Evolutionary conservation across 2,113 vertebrate species (phyloP), one percentile per base, ranked within the genome.

Genomic region (Percopsis transmontana): DNA sequence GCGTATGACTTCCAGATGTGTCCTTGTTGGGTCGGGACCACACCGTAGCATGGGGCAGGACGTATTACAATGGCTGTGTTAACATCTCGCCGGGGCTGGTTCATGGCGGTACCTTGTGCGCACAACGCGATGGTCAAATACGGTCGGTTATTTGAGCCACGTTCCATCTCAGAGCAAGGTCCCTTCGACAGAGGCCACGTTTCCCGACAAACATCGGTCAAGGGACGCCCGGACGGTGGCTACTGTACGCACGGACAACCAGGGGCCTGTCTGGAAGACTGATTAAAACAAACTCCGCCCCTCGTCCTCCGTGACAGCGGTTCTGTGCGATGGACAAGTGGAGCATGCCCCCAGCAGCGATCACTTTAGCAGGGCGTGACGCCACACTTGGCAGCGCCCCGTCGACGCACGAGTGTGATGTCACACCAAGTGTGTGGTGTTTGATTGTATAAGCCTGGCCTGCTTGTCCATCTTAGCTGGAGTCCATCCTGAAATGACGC

Each of bases 261-360:
- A 65, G 60, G 70, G 71, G 76, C 70, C 71, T 75, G 70, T 64
- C 60, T 61, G 52, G 64, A 50, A 6, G n/a, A 40, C 42, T 58
- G 45, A 23, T 3, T 18, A 41, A 20, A 19, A 2, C 24, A 44
- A 44, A n/a, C 27, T 33, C 5, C 27, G 8, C 8, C 27, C 27
- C 27, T 33, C 27, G 5, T 33, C 27, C 27, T 33, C 27, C 27
- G 8, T 33, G 27, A 33, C 27, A 6, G 27, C n/a, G n/a, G n/a
- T n/a, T 7, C 5, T 33, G 27, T 33, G 27, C 8, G 27, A n/a
- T n/a, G n/a, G n/a, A n/a, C n/a, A n/a, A n/a, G n/a, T n/a, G n/a
- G n/a, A n/a, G n/a, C n/a, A n/a, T n/a, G n/a, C n/a, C n/a, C n/a
- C n/a, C n/a, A n/a, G n/a, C n/a, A n/a, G n/a, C n/a, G n/a, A n/a